A percentile compares a stretch with the other conserved stretches of the same genome.
Conservation (phyloP, 2,797 vertebrate genomes). For the Cuculus canorus region DNA sequence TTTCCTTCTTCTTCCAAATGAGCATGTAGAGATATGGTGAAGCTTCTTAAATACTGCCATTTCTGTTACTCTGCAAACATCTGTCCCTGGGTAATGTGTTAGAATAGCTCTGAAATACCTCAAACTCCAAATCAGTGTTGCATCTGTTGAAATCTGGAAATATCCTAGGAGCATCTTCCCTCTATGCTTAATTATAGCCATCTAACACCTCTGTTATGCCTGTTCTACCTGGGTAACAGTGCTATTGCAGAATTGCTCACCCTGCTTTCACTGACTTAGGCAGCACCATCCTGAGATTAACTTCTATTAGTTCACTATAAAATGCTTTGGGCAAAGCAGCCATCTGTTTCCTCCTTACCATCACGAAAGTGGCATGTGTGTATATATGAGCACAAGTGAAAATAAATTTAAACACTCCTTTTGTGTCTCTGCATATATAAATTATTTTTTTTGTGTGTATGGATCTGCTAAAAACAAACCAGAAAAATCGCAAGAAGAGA, state of each 20-base stretch:
- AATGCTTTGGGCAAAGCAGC: background rate
- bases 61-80: background rate
- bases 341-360: background rate
- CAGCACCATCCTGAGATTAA: background rate
- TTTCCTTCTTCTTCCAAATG: background rate
- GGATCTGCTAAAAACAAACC: background rate
- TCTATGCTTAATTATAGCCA: background rate
- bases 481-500: background rate
- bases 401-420: background rate
- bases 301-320: background rate
- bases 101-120: background rate
- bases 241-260: background rate
- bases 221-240: background rate
- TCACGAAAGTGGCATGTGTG: accelerated
- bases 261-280: background rate
- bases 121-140: background rate
- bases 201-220: background rate
- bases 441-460: too few species aligned
- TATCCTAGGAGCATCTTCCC: background rate
- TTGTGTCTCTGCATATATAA: background rate
- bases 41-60: background rate
- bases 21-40: background rate
- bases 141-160: background rate
- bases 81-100: background rate
- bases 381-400: background rate